Base-by-base conservation (phyloP, 2,888 invertebrate species). In the Parthenolecanium corni region DNA sequence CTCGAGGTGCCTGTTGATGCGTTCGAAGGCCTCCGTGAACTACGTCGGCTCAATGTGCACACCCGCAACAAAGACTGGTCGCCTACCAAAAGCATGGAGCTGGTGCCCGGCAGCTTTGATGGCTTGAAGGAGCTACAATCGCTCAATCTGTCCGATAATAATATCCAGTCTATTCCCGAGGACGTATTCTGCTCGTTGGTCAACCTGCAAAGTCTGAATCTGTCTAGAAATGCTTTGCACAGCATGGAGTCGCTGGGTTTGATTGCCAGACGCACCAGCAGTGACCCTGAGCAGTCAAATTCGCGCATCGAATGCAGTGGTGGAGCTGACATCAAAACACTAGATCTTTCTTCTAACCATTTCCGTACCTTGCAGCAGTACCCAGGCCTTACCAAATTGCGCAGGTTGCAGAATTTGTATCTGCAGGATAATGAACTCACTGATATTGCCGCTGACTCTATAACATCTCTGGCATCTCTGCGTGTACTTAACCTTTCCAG, bases 401-500 rank as follows among this genome's bases (percentile, higher is more conserved):
- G 87, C 58, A 84, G 89, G 65, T 76, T 94, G 53, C 85, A 88
- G 70, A 83, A 85, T 70, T 77, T 95, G 42, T 81, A 84, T 70
- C 74, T 94, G 69, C 85, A 89, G 74, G 82, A 87, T 72, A 94
- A 94, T 73, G 84, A 86, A 71, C 83, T 93, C 67, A 81, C 81
- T 62, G 84, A 86, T 70, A 80, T 92, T 70, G 84, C 85, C 65
- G 81, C 83, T 69, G 85, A 88, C 72, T 83, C 89, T 18, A 80
- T 93, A 68, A 81, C 83, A 65, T 88, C 89, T 47, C 78, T 93
- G 56, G 81, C 83, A 42, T 84, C 85, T 52, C 77, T 94, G 73
- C 81, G 87, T 69, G 82, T 86, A 42, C 75, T 95, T 57, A 91
- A 94, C 77, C 78, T 92, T 71, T 89, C 91, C 68, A 85, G 86